Percentiles rank a stretch among this genome's conserved stretches.
These are phyloP conservation scores for Stictonetta naevosa DNA, from an alignment of 2,113 vertebrate species.

Conservation along the genomic window DNA sequence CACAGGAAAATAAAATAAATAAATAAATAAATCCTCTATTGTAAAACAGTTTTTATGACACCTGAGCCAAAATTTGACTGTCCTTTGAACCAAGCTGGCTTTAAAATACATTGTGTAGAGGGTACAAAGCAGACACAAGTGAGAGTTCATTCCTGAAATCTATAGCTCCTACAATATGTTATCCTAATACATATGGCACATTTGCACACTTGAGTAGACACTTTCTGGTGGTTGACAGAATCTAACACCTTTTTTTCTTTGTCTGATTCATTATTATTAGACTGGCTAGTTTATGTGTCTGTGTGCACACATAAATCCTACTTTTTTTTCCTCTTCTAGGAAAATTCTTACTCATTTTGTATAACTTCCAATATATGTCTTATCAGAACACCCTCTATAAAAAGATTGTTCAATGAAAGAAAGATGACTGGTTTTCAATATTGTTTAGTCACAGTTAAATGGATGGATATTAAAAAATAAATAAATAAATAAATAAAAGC, in stretches of 20 bases:
- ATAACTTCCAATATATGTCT: not conserved
- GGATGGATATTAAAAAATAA: not conserved
- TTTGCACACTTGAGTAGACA: slow-evolving; percentile 48
- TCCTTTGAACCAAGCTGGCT: not conserved
- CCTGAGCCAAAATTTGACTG: not conserved
- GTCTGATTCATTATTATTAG: slow-evolving; percentile 27
- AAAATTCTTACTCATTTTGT: not conserved
- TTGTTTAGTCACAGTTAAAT: not conserved
- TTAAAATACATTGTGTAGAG: not conserved
- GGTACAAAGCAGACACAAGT: not conserved
- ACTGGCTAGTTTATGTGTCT: not conserved
- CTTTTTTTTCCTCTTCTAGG: not conserved
- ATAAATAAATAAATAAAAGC: not conserved
- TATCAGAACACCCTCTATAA: not conserved
- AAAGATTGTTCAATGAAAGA: not conserved
- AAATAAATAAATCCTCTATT: not conserved
- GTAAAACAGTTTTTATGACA: not conserved
- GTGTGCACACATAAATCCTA: not conserved
- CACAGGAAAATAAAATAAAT: not conserved
- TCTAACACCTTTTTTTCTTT: slow-evolving; percentile 29
- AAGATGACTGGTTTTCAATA: not conserved
- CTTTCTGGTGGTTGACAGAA: slow-evolving; percentile 56
- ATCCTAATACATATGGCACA: slow-evolving; percentile 3
- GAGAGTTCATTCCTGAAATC: slow-evolving; percentile 34
- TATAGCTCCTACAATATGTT: slow-evolving; percentile 1